Percentiles rank a stretch among this genome's conserved stretches.
phyloP scores from a whole-genome alignment of 2,888 invertebrate genomes.

The Linyphia triangularis region DNA sequence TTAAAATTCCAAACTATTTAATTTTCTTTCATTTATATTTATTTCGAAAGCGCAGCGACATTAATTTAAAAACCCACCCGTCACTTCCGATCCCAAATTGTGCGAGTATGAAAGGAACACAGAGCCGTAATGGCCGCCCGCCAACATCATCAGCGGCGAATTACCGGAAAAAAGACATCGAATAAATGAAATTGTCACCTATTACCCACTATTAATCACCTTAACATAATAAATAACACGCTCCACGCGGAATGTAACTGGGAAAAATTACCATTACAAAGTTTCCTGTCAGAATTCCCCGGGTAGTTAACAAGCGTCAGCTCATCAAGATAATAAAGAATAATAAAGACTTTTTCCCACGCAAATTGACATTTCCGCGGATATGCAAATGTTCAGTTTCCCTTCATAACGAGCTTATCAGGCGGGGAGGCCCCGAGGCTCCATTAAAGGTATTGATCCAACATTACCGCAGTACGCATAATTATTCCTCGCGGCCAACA shows the following conservation, averaged over 20 bases:
- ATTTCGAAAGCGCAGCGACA: neutral
- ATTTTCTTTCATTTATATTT: too few species aligned
- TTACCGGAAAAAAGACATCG: constrained; percentile 40
- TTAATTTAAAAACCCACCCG: neutral
- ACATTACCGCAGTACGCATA: constrained; percentile 46
- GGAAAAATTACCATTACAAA: constrained; percentile 61
- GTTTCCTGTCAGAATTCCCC: constrained; percentile 25
- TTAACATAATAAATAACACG: constrained; percentile 48
- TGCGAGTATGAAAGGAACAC: neutral
- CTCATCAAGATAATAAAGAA: constrained; percentile 60
- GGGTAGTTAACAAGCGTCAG: constrained; percentile 57
- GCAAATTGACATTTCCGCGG: constrained; percentile 63
- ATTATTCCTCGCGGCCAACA: constrained; percentile 24
- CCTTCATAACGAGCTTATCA: constrained; percentile 62
- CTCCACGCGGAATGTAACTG: constrained; percentile 29
- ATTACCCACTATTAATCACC: constrained; percentile 44
- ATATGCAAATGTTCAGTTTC: constrained; percentile 69
- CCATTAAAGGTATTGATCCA: constrained; percentile 64
- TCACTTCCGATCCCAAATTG: neutral
- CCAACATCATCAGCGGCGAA: neutral
- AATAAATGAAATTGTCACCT: constrained; percentile 46
- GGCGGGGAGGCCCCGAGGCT: constrained; percentile 9
- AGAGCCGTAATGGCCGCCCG: neutral
- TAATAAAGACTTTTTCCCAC: constrained; percentile 63
- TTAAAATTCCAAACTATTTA: too few species aligned